Evolutionary conservation across 2,113 vertebrate species (phyloP), one percentile per base, ranked within the genome.

Genomic region (Ammospiza nelsoni): DNA sequence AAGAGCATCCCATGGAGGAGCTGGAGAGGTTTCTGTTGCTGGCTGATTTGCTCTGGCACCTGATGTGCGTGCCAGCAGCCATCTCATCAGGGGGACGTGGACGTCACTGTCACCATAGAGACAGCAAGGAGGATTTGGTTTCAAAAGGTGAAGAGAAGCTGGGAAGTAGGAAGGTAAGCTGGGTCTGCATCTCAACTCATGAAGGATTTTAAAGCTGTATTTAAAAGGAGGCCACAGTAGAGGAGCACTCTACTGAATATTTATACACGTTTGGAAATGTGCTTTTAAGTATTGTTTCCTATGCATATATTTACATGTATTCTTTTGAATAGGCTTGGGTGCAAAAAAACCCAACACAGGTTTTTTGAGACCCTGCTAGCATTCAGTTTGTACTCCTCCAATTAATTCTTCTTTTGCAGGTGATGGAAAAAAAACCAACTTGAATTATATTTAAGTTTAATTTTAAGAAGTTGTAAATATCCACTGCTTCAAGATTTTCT

Each of bases 81-180:
- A 6, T 84, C 74, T 81, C 71, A 35, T 58, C 3, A 22, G 48
- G 62, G 84, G 52, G 71, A 95, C 5, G 13, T 35, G 95, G 71
- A 95, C 78, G 92, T 96, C 92, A 93, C 75, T 82, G 92, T 98
- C 95, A 51, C 97, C 95, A 97, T 98, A 96, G 98, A 97, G 97
- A 98, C 96, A 76, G 73, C 74, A 84, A 72, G 1, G 9, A 76
- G 93, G 95, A 96, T 98, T 97, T 2, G 6, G 78, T 98, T 98
- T 98, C 98, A 83, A 94, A 96, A 96, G 92, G 79, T 94, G 92
- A 96, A 92, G 73, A 52, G 75, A 94, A 94, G 93, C 94, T 79
- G 68, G 65, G 82, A 89, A 85, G 62, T 21, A 87, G 57, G 78
- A 91, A 95, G 96, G 88, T 96, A 96, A 98, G 87, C 89, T 95